These are phyloP conservation scores for Arion vulgaris DNA, from an alignment of 1,140 invertebrate species.

Conservation along the genomic window DNA sequence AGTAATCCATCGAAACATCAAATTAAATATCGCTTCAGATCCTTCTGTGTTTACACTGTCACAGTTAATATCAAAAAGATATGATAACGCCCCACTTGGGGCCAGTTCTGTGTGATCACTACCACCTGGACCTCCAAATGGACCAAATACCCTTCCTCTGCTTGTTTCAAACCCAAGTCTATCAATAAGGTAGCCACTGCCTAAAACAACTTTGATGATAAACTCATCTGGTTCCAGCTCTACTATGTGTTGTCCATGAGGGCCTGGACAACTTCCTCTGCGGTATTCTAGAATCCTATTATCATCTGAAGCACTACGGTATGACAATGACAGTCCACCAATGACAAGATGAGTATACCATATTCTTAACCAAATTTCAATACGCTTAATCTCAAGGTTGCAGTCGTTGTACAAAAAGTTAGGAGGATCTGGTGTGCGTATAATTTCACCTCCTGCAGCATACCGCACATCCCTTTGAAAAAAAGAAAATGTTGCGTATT, in stretches of 20 bases:
- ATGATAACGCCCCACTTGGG: background rate
- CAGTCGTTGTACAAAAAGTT: background rate
- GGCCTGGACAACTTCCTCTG: background rate
- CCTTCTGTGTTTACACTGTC: background rate
- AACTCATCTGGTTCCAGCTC: conserved; percentile 28
- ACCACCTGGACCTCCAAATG: conserved; percentile 26
- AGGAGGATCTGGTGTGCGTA: background rate
- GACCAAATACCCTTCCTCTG: background rate
- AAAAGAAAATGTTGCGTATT: background rate
- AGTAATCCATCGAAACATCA: conserved; percentile 26
- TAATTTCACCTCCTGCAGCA: conserved; percentile 17
- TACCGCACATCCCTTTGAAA: background rate
- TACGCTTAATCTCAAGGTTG: background rate
- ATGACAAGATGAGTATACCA: conserved; percentile 18
- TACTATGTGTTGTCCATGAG: background rate
- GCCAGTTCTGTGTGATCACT: background rate
- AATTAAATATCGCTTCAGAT: conserved; percentile 15
- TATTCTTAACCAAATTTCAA: conserved; percentile 13
- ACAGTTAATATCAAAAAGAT: conserved; percentile 33
- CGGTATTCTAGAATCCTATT: background rate
- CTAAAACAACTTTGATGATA: conserved; percentile 20
- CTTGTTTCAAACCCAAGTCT: conserved; percentile 30
- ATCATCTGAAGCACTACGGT: background rate
- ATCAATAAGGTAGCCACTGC: conserved; percentile 26
- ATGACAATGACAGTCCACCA: conserved; percentile 19